Base-by-base conservation (phyloP, 2,888 invertebrate species). In the Nemapogon koenigi region DNA sequence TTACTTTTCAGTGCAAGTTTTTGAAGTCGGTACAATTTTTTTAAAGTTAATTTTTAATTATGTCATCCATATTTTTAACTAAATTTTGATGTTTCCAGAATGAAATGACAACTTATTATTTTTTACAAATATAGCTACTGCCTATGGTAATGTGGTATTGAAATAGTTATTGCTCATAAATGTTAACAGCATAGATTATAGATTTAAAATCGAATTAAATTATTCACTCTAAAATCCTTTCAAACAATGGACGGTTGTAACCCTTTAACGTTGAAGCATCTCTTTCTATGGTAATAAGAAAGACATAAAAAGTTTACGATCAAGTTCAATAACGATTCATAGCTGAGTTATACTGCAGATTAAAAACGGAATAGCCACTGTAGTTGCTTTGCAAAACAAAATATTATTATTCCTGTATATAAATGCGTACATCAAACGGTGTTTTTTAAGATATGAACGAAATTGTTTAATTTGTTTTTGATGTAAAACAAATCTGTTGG, bases 251-350 rank as follows among this genome's bases (percentile, higher is more conserved):
- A 18, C n/a, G 33, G 33, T 33, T 56, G 55, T 53, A 53, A 56
- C 53, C 52, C 52, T 58, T 51, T 55, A 60, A 62, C 53, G 51
- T 62, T 53, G 62, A 52, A 48, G 52, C 54, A 51, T 52, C 57
- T 57, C 54, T 60, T 57, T 63, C 59, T 60, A 62, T 64, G 62
- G 57, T 62, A 63, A 66, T 65, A 58, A 47, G 52, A 44, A 49
- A 8, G 46, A 50, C 56, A 53, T 65, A 59, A 62, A 52, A 49
- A 50, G 55, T 66, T 67, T 67, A 66, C 51, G 61, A 55, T 41
- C 49, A 41, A 44, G 51, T 51, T 51, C 54, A 52, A 50, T 55
- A 52, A 54, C 52, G 42, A 48, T 56, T 55, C 50, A 33, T 33
- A 33, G 50, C 27, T 33, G 37, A 41, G 42, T 44, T 53, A 46